Base-by-base conservation (phyloP, 1,140 invertebrate species). In the Akabosia matsudoensis region DNA sequence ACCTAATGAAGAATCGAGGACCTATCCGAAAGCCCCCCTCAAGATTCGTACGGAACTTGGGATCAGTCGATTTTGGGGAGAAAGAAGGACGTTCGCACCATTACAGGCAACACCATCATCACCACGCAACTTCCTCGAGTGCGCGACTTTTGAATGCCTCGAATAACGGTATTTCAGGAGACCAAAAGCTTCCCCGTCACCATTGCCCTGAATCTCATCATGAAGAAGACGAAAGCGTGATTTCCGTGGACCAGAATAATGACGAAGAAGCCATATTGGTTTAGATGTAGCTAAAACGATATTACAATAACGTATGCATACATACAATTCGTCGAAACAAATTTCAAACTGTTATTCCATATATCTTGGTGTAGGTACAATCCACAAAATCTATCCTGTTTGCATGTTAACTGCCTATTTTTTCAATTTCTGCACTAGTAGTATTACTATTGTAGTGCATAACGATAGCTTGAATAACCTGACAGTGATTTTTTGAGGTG, bases 221-320 rank as follows among this genome's bases (percentile, higher is more conserved):
- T 22, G 74, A 80, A 22, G 79, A 79, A 51, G 82, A 81, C 56
- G 79, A 80, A 70, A 79, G 82, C 79, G 76, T 82, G 79, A 31
- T 83, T 77, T 80, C 83, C 80, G 79, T 77, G 33, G 76, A 80
- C 78, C 75, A 79, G 37, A 79, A 80, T 75, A 54, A 78, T 33
- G 78, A 81, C 33, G 82, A 82, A 61, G 82, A 80, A 30, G 77
- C 82, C 33, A 82, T 82, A 31, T 78, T 82, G 77, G 82, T 82
- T n/a, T 82, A 76, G 30, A 52, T 14, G 14, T 2, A 34, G 31
- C 24, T 70, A 13, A 30, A 34, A 70, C 3, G 28, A 3, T 30
- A 14, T 26, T 30, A 24, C 28, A 22, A 24, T 56, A 24, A 56
- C 3, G 7, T 13, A 22, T 16, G 24, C 4, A 56, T 56, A 18